A percentile compares a stretch with the other conserved stretches of the same genome.
Conservation (phyloP, 2,797 vertebrate genomes). For the Chaenodraco wilsoni region DNA sequence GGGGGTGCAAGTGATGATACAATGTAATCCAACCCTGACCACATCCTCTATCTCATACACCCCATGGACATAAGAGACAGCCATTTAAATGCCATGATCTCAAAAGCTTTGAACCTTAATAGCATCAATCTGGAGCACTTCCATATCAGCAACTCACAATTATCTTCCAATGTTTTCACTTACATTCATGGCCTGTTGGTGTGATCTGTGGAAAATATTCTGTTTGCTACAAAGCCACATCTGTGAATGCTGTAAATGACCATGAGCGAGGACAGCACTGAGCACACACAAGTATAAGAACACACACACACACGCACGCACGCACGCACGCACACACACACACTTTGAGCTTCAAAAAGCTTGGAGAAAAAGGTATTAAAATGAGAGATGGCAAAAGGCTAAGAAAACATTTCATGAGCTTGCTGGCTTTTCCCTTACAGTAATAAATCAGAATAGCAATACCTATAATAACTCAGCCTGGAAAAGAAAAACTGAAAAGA, state of each 20-base stretch:
- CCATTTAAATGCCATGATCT: constrained; percentile 11
- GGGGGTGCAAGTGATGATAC: constrained; percentile 13
- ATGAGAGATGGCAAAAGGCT: constrained; percentile 30
- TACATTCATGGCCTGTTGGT: constrained; percentile 38
- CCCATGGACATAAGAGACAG: constrained; percentile 6
- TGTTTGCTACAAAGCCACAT: constrained; percentile 61
- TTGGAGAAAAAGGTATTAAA: constrained; percentile 35
- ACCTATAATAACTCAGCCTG: constrained; percentile 52
- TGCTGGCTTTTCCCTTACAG: constrained; percentile 24
- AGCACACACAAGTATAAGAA: not conserved
- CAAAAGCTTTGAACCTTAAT: constrained; percentile 62
- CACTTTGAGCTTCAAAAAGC: constrained; percentile 23
- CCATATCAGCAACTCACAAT: constrained; percentile 59
- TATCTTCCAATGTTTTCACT: constrained; percentile 64
- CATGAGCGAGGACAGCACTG: constrained; percentile 29
- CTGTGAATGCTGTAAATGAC: constrained; percentile 56
- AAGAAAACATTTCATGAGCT: constrained; percentile 46
- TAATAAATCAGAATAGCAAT: constrained; percentile 67
- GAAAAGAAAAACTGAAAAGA: constrained; percentile 40
- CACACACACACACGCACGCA: no score
- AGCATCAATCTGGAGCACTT: constrained; percentile 53
- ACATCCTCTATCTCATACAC: constrained; percentile 42
- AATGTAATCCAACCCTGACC: constrained; percentile 29
- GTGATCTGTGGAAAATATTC: constrained; percentile 61
- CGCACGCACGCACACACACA: not conserved